These are phyloP conservation scores for Lethocerus indicus DNA, from an alignment of 1,140 invertebrate species.

Conservation along the genomic window DNA sequence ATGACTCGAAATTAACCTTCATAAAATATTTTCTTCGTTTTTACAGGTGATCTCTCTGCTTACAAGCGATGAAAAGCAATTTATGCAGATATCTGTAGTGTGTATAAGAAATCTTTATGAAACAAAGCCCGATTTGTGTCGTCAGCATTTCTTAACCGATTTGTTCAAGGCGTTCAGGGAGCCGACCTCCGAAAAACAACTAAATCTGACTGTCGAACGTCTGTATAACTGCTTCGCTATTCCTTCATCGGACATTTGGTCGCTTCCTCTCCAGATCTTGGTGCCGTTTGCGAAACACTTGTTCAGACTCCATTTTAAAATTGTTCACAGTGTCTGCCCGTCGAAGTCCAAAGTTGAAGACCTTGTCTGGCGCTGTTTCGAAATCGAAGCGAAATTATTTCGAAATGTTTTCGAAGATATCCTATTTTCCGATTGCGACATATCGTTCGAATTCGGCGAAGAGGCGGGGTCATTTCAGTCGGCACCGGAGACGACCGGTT, in stretches of 20 bases:
- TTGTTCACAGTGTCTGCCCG: constrained; percentile 21
- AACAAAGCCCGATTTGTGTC: constrained; percentile 3
- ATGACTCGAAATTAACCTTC: neutral
- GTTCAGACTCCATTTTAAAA: constrained; percentile 24
- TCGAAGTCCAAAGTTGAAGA: constrained; percentile 22
- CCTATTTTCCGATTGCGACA: too few species aligned
- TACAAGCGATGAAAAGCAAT: constrained; percentile 9
- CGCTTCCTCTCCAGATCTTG: constrained; percentile 21
- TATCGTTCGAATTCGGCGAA: too few species aligned
- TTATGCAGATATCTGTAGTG: constrained; percentile 15
- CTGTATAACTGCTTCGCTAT: constrained; percentile 24
- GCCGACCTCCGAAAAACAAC: constrained; percentile 20
- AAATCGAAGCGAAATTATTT: too few species aligned
- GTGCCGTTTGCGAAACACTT: constrained; percentile 21
- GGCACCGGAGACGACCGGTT: too few species aligned
- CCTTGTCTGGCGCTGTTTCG: constrained; percentile 23
- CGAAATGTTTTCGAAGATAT: too few species aligned
- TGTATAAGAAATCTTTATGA: constrained; percentile 7
- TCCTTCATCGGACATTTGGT: constrained; percentile 22
- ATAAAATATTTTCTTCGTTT: constrained; percentile 15
- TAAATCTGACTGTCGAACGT: constrained; percentile 24
- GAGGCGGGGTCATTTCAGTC: too few species aligned
- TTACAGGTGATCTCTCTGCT: constrained; percentile 22
- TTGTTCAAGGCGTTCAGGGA: constrained; percentile 10
- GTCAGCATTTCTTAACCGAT: constrained; percentile 4